Evolutionary conservation across 2,797 vertebrate genomes (phyloP), one percentile per base, ranked within the genome.

Genomic region (Sebastes flavidus): DNA sequence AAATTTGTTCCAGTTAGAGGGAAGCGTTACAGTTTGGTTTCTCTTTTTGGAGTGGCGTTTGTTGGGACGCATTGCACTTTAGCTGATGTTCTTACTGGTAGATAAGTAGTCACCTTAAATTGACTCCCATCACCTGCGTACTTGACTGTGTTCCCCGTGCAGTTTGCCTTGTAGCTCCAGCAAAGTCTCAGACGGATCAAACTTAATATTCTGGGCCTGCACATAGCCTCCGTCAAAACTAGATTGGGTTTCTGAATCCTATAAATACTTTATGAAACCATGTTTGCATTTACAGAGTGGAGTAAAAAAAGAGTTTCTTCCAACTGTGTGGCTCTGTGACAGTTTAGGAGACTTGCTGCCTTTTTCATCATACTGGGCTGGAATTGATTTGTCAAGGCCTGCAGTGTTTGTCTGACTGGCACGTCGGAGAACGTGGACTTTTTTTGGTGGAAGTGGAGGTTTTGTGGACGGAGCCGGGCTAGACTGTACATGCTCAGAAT

Each of bases 321-420:
- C 25, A 34, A 54, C 76, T 12, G 27, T 66, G 73, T 13, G 52
- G 71, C 73, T 70, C 27, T 0, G 61, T 82, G 84, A 81, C 82
- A 78, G 65, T 81, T 88, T 75, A 81, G 63, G 6, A 85, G 82
- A 68, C 75, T 86, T 86, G 67, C 87, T 83, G 75, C 77, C 72
- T 83, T 90, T 89, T 91, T 91, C 90, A 89, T 87, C 89, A 89
- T 65, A 55, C 74, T 22, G 69, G 65, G 67, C 82, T 66, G 75
- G 78, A 92, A 92, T 91, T 86, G 88, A 93, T 92, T 94, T 87
- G 85, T 90, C 65, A 72, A 73, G 86, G 82, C 86, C 60, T 4
- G 36, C 78, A 49, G 89, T 84, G 84, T 91, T 90, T 85, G 89
- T 83, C 88, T 79, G 86, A 86, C 67, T 84, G 70, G 52, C 81